Base-by-base conservation (phyloP, 2,113 vertebrate species). In the Brienomyrus longianalis region DNA sequence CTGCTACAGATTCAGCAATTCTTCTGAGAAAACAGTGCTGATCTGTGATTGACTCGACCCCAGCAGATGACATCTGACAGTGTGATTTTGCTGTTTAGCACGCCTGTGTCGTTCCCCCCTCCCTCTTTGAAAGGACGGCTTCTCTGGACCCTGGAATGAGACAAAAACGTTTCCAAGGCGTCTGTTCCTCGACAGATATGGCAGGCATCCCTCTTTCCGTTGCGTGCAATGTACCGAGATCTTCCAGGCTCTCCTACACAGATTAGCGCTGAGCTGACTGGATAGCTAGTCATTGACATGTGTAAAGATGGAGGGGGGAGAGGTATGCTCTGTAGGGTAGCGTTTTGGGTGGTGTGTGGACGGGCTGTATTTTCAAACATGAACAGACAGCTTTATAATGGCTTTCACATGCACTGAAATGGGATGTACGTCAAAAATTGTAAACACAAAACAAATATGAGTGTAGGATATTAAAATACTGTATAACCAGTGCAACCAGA, bases 1-100 rank as follows among this genome's bases (percentile, higher is more conserved):
- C 94, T 95, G 95, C 88, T 94, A 51, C 66, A 88, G 85, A 92
- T 94, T 94, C 92, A 93, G 66, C 83, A 19, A 90, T 51, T 90
- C 92, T 93, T 92, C 90, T 91, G 91, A 91, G 90, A 92, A 94
- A 95, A 93, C 93, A 92, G 52, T 88, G 88, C 89, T 89, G 88
- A 89, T 91, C 74, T 92, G 90, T 94, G 95, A 95, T 94, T 94
- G 94, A 94, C 93, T 94, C 92, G 93, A 70, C 59, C 92, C 90
- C 93, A 92, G 90, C 89, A 88, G 92, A 93, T 93, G 92, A 92
- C 89, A 83, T 86, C 11, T 86, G 88, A 91, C 92, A 91, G 92
- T 93, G 91, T 89, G 83, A 93, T 91, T 91, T 92, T 88, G 91
- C 88, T 90, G 93, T 86, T 47, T 43, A 48, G 39, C 1, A 48